Evolutionary conservation across 2,113 vertebrate genomes (phyloP), one percentile per base, ranked within the genome.

Genomic region (Rhinoptilus africanus): DNA sequence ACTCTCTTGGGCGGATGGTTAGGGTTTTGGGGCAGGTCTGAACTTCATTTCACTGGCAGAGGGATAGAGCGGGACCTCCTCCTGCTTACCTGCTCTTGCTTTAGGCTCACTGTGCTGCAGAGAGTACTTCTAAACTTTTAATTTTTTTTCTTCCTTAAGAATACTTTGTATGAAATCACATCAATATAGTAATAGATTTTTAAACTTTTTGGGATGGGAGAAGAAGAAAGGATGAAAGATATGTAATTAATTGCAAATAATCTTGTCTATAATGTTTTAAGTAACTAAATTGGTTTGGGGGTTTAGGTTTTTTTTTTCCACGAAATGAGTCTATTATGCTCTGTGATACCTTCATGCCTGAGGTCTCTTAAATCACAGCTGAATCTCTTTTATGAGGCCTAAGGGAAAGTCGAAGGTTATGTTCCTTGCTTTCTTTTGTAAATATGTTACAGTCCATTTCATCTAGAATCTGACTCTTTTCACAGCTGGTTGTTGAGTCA

Each of bases 401-500:
- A 77, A 83, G 95, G 96, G 89, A 92, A 96, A 97, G 83, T 60
- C 1, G 45, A 96, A 97, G 91, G 85, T 92, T 96, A 89, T 95
- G 79, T 95, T 96, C 88, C 92, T 90, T 87, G 56, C 72, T 97
- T 97, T 96, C 86, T 96, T 97, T 95, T 89, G 62, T 96, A 97
- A 96, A 94, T 96, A 95, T 34, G 72, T 93, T 96, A 89, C 81
- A 95, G 79, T 60, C 45, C 45, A 94, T 91, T 97, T 96, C 59
- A 94, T 87, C 59, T 85, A 63, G 68, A 94, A 85, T 93, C 86
- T 77, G 77, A 7, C 41, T 93, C 71, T 88, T 95, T 92, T 96
- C 95, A 95, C 92, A 96, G 92, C 71, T 96, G 91, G 72, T 72
- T 83, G 56, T 80, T 83, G 54, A 96, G 69, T 77, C 37, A 67